Evolutionary conservation across 2,113 vertebrate genomes (phyloP).

Genomic region (Phycodurus eques): DNA sequence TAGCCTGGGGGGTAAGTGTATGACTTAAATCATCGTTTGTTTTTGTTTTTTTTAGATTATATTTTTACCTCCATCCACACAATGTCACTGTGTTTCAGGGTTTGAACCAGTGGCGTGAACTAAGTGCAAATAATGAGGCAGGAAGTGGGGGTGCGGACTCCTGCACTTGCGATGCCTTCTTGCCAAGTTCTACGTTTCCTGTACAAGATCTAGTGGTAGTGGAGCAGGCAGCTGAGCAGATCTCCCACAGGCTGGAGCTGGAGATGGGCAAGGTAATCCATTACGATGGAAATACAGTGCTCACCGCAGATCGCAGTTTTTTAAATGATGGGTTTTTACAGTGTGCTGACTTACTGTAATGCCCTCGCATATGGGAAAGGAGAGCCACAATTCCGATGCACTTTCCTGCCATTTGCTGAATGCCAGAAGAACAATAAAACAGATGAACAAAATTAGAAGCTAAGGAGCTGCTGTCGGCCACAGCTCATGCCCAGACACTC

Average conservation of each 20-base stretch:
- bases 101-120: conserved; percentile 22
- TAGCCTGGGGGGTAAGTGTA: conserved; percentile 50
- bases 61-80: background rate
- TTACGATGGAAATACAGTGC: background rate
- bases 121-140: conserved; percentile 37
- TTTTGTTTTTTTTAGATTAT: background rate
- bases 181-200: conserved; percentile 60
- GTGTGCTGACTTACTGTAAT: background rate
- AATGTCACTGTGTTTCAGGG: conserved; percentile 15
- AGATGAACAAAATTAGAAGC: too few relatives aligned
- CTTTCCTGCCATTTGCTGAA: too few relatives aligned
- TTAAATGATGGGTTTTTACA: background rate
- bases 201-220: conserved; percentile 46
- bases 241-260: conserved; percentile 53
- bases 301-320: background rate
- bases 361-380: too few relatives aligned
- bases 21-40: conserved; percentile 3
- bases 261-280: conserved; percentile 64
- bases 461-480: too few relatives aligned
- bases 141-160: conserved; percentile 30
- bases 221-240: conserved; percentile 45
- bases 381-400: too few relatives aligned
- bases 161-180: conserved; percentile 65
- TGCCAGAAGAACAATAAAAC: too few relatives aligned
- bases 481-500: too few relatives aligned